Evolutionary conservation across 2,888 invertebrate species (phyloP).

Genomic region (Ceratothoa steindachneri): DNA sequence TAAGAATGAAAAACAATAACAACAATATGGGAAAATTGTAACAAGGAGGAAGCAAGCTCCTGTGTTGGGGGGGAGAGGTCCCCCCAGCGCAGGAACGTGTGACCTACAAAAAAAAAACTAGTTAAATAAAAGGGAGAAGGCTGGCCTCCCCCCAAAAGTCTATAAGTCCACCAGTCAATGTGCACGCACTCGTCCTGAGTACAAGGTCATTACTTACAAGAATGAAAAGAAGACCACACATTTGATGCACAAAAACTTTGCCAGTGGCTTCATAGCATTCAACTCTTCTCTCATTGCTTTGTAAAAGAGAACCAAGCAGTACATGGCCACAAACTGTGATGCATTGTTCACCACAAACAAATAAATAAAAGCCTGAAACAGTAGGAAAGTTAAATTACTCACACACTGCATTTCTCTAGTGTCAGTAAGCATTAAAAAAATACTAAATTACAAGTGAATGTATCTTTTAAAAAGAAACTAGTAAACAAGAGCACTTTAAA

Average conservation of each 20-base stretch:
- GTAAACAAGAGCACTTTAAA: too few relatives aligned
- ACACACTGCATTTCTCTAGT: not conserved
- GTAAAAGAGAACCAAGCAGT: constrained; percentile 89
- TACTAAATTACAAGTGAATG: not conserved
- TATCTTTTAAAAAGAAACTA: not conserved
- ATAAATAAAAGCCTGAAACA: constrained; percentile 75
- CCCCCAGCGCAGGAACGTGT: too few relatives aligned
- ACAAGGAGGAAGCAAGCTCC: too few relatives aligned
- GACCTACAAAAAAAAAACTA: too few relatives aligned
- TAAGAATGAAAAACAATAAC: too few relatives aligned
- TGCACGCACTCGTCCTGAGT: too few relatives aligned
- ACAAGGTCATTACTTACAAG: constrained; percentile 82
- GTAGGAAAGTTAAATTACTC: not conserved
- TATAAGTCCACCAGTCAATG: too few relatives aligned
- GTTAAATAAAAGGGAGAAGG: too few relatives aligned
- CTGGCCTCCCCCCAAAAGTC: too few relatives aligned
- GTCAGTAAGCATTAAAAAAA: not conserved
- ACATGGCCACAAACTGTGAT: constrained; percentile 94
- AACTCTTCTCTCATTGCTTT: constrained; percentile 80
- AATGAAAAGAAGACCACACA: constrained; percentile 97
- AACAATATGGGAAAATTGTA: too few relatives aligned
- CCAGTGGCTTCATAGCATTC: constrained; percentile 85
- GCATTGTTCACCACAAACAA: constrained; percentile 81
- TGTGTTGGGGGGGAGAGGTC: too few relatives aligned
- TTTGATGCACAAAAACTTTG: constrained; percentile 94